Evolutionary conservation across 2,113 vertebrate genomes (phyloP), one percentile per base, ranked within the genome.

Genomic region (Siphamia tubifer): DNA sequence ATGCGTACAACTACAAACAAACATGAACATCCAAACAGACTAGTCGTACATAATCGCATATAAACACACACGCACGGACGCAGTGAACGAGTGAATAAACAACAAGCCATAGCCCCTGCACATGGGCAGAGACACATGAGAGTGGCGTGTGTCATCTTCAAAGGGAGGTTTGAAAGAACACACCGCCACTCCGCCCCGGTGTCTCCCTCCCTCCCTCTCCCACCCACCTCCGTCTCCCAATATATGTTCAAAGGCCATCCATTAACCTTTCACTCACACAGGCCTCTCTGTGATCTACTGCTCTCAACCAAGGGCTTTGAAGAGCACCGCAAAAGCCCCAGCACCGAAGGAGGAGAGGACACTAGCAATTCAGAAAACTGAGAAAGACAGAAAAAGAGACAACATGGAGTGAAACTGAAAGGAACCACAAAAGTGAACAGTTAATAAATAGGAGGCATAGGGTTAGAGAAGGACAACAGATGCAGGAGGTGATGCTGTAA

Each of bases 231-330:
- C 70, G 47, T 75, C 70, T 81, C 82, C 71, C 86, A 81, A 92
- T 92, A 86, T 87, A 86, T 84, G 91, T 91, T 93, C 88, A 93
- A 92, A 93, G 90, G 89, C 84, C 89, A 88, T 91, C 90, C 91
- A 92, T 93, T 93, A 93, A 93, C 91, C 92, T 92, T 92, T 90
- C 78, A 78, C 90, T 89, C 80, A 72, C 81, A 82, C 87, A 78
- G 89, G 79, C 79, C 75, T 80, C 68, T 74, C 84, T 92, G 89
- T 92, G 89, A 92, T 91, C 90, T 88, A 81, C 84, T 77, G 88
- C 90, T 91, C 87, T 81, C 87, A 87, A 81, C 85, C 81, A 83
- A 70, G 65, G 79, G 64, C 91, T 92, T 93, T 93, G 90, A 92
- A 92, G 88, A 88, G 84, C 74, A 77, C 53, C 75, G 80, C 68